Conservation (phyloP, 2,888 invertebrate genomes). For the Ariolimax columbianus region DNA sequence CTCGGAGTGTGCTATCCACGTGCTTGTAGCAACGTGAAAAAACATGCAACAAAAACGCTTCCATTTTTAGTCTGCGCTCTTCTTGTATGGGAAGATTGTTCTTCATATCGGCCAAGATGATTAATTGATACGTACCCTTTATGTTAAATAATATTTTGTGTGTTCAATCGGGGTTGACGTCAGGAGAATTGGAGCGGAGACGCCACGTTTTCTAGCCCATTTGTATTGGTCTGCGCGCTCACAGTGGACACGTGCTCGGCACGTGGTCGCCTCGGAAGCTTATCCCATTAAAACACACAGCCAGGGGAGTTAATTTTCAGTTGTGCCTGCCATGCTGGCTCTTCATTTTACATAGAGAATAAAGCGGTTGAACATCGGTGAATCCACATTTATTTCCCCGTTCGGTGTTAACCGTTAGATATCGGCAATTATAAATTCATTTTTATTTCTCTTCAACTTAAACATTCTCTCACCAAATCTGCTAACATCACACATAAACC, state of each 20-base stretch:
- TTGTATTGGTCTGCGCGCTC: conserved; percentile 43
- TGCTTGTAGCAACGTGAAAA: neutral
- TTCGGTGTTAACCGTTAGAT: neutral
- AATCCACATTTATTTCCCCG: neutral
- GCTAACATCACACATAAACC: neutral
- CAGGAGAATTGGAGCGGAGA: conserved; percentile 18
- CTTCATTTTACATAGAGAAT: conserved; percentile 28
- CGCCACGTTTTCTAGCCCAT: conserved; percentile 38
- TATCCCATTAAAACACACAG: conserved; percentile 48
- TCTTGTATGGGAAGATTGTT: conserved; percentile 14
- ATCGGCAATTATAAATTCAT: neutral
- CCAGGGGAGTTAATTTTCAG: conserved; percentile 36
- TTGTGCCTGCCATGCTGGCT: conserved; percentile 20
- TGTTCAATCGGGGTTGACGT: conserved; percentile 40
- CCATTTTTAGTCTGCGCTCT: neutral
- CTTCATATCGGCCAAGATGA: conserved; percentile 36
- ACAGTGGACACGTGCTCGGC: conserved; percentile 49
- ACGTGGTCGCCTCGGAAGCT: conserved; percentile 47
- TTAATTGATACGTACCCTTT: conserved; percentile 44
- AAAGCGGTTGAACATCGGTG: conserved; percentile 7
- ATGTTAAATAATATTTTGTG: conserved; percentile 41
- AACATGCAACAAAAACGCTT: conserved; percentile 22
- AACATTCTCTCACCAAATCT: neutral
- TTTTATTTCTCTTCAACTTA: neutral
- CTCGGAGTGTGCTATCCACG: neutral